A percentile compares a stretch with the other conserved stretches of the same genome.
Evolutionary conservation across 1,140 invertebrate genomes (phyloP).

Genomic region (Drosophila nannoptera): DNA sequence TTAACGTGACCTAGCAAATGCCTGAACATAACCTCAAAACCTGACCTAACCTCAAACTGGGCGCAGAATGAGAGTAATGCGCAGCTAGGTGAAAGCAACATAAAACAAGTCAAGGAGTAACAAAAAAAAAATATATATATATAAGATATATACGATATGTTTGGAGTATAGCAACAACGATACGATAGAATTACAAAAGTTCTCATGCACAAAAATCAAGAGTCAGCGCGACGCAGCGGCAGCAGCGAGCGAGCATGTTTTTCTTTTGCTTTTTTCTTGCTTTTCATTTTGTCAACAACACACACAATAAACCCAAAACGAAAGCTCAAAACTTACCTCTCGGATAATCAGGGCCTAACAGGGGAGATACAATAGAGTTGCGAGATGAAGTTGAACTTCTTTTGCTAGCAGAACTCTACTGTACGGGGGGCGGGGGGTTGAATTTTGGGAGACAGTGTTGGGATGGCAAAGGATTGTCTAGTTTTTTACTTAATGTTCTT

Average conservation of each 20-base stretch:
- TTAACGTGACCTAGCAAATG: conserved; percentile 1
- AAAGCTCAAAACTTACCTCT: conserved; percentile 63
- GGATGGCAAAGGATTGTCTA: conserved; percentile 2
- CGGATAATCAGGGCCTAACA: conserved; percentile 23
- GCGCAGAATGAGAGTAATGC: not conserved
- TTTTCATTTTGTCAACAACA: conserved; percentile 71
- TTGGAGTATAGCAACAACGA: conserved; percentile 34
- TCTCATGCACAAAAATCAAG: conserved; percentile 65
- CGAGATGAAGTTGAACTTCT: not conserved
- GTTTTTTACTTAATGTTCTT: not conserved
- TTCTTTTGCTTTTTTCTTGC: conserved; percentile 1
- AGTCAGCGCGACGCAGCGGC: conserved; percentile 49
- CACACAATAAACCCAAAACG: conserved; percentile 64
- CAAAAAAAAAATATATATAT: conserved; percentile 3
- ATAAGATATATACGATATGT: conserved; percentile 15
- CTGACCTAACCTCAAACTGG: conserved; percentile 22
- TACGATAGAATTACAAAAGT: conserved; percentile 36
- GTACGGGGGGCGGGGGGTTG: not conserved
- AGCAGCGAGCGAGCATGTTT: conserved; percentile 40
- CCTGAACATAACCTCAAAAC: conserved; percentile 32
- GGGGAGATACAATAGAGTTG: not conserved
- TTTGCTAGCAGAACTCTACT: not conserved
- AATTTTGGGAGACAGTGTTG: not conserved
- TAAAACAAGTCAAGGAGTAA: conserved; percentile 18
- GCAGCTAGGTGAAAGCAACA: conserved; percentile 1